Evolutionary conservation across 2,113 vertebrate genomes (phyloP).

Genomic region (mouse (Mus musculus)): GRCm39 chr3:109588001-109588500

Average conservation of each 20-base stretch:
- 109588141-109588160: constrained; percentile 77
- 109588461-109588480: background rate
- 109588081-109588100: constrained; percentile 96
- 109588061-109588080: constrained; percentile 99
- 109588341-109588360: constrained; percentile 9
- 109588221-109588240: constrained; percentile 65
- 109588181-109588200: constrained; percentile 26
- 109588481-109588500: background rate
- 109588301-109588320: constrained; percentile 47
- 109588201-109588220: constrained; percentile 58
- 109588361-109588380: background rate
- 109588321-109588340: constrained; percentile 1
- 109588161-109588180: constrained; percentile 75
- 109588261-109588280: constrained; percentile 54
- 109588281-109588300: background rate
- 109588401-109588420: background rate
- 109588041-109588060: constrained; percentile 98
- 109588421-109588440: background rate
- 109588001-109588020: constrained; percentile 96
- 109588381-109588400: background rate
- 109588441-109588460: constrained; percentile 43
- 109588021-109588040: constrained; percentile 97
- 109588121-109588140: constrained; percentile 82
- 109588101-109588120: constrained; percentile 85
- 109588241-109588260: constrained; percentile 59